Conservation (phyloP, 37 sponge, comb jelly and placozoan species). For the Axinella damicornis region DNA sequence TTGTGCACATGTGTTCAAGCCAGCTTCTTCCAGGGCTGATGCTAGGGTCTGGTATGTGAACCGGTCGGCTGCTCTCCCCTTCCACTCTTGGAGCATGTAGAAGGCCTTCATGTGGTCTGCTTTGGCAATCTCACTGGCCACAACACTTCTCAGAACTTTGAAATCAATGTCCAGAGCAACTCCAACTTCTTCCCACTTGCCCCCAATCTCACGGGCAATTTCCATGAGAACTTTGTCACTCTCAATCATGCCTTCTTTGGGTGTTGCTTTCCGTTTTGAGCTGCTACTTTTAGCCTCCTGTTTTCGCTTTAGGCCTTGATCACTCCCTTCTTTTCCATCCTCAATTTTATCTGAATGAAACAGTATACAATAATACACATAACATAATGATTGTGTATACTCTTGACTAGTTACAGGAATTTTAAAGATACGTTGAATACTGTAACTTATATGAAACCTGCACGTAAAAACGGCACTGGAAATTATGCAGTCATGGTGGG, state of each 20-base stretch:
- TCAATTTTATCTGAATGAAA: too few species aligned
- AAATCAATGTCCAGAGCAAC: conserved; percentile 20
- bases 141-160: conserved; percentile 16
- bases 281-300: background rate
- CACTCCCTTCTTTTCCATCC: background rate
- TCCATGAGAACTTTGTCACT: conserved; percentile 11
- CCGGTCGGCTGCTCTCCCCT: background rate
- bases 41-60: conserved; percentile 26
- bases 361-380: too few species aligned
- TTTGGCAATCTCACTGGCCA: conserved; percentile 1
- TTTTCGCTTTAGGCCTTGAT: background rate
- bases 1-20: conserved; percentile 23
- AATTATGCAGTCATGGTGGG: too few species aligned
- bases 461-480: too few species aligned
- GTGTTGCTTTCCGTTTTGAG: too few species aligned
- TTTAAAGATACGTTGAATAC: too few species aligned
- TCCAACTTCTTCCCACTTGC: conserved; percentile 38
- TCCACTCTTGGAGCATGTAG: conserved; percentile 30
- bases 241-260: too few species aligned
- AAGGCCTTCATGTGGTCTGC: conserved; percentile 30
- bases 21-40: conserved; percentile 10
- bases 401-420: too few species aligned
- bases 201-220: conserved; percentile 29
- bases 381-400: too few species aligned
- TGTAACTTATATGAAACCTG: too few species aligned